These are phyloP conservation scores for Vanacampus margaritifer DNA, from an alignment of 2,113 vertebrate genomes.

Conservation along the genomic window DNA sequence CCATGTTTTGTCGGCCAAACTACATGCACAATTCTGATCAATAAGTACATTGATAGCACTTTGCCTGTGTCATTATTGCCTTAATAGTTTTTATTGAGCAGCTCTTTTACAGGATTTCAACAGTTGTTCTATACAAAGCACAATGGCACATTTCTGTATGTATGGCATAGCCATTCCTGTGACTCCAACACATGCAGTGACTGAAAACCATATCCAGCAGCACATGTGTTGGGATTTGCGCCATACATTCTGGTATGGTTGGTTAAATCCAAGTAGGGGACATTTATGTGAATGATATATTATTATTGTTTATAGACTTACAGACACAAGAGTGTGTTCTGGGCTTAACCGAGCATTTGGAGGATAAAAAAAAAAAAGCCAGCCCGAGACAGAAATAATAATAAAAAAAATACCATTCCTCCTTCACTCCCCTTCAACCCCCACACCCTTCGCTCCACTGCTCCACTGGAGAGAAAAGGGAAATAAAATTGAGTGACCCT, in stretches of 20 bases:
- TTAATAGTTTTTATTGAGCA: neutral
- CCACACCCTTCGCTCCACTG: slow-evolving; percentile 53
- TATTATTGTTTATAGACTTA: slow-evolving; percentile 41
- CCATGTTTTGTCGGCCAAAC: neutral
- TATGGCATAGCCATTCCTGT: neutral
- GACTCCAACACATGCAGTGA: neutral
- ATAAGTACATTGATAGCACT: neutral
- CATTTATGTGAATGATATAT: slow-evolving; percentile 23
- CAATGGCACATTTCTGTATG: neutral
- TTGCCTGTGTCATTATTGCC: neutral
- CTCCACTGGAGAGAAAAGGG: slow-evolving; percentile 52
- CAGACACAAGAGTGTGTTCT: slow-evolving; percentile 24
- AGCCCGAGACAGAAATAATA: slow-evolving; percentile 1
- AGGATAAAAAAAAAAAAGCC: slow-evolving; percentile 36
- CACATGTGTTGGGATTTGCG: neutral
- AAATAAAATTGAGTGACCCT: slow-evolving; percentile 68
- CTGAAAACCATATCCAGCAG: neutral
- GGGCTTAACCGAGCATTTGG: slow-evolving; percentile 27
- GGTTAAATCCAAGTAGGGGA: slow-evolving; percentile 13
- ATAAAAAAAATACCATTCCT: slow-evolving; percentile 18
- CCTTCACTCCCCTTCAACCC: slow-evolving; percentile 31
- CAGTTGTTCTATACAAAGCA: neutral
- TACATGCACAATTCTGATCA: neutral
- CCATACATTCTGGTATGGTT: neutral
- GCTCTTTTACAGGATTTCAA: neutral